A percentile compares a stretch with the other conserved stretches of the same genome.
Evolutionary conservation across 2,888 invertebrate genomes (phyloP).

Genomic region (Terebella lapidaria): DNA sequence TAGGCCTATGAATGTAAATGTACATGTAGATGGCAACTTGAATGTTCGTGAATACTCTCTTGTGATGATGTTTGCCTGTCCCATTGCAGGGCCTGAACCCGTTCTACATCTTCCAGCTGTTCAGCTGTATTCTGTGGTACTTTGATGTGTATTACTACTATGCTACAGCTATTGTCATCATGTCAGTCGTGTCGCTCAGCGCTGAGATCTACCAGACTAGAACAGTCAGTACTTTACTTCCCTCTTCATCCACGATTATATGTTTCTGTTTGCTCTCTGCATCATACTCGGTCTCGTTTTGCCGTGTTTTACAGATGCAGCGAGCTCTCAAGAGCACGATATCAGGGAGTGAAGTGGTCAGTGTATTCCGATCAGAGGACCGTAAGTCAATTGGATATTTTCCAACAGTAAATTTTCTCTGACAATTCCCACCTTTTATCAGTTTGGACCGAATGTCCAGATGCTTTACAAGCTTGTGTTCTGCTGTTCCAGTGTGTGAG

Average conservation of each 20-base stretch:
- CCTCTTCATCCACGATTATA: too few species aligned
- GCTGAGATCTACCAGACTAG: slow-evolving; percentile 58
- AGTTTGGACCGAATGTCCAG: too few species aligned
- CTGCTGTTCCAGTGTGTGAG: slow-evolving; percentile 32
- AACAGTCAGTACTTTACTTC: slow-evolving; percentile 33
- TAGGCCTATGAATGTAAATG: neutral
- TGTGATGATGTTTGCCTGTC: neutral
- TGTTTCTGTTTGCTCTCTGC: too few species aligned
- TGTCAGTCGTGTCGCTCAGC: slow-evolving; percentile 78
- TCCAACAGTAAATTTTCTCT: slow-evolving; percentile 11
- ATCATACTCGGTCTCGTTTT: too few species aligned
- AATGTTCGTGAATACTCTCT: neutral
- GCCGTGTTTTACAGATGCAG: slow-evolving; percentile 76
- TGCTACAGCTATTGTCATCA: slow-evolving; percentile 76
- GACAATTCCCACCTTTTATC: neutral
- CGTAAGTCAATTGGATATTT: too few species aligned
- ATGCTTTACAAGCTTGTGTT: too few species aligned
- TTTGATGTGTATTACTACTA: slow-evolving; percentile 85
- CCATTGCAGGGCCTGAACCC: slow-evolving; percentile 67
- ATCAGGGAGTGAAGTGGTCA: slow-evolving; percentile 70
- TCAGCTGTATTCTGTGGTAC: slow-evolving; percentile 79
- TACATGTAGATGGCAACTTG: neutral
- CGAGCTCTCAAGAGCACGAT: slow-evolving; percentile 84
- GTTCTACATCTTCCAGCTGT: slow-evolving; percentile 92
- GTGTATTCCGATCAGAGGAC: slow-evolving; percentile 60